Base-by-base conservation (phyloP, 2,797 vertebrate species). In the Tapirus indicus region DNA sequence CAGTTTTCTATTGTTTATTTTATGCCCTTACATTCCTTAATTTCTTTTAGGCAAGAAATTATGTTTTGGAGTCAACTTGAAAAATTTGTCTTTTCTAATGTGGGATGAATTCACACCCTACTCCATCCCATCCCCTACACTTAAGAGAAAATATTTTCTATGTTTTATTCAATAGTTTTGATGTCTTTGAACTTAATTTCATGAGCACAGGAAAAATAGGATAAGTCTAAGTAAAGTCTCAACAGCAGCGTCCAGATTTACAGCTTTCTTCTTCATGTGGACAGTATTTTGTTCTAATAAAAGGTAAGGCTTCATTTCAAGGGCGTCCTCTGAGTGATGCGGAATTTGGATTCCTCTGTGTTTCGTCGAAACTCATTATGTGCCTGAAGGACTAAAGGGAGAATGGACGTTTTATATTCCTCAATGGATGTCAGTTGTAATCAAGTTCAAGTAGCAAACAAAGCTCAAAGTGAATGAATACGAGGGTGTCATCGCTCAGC, bases 351-450 rank as follows among this genome's bases (percentile, higher is more conserved):
- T 94, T 96, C 56, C 58, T 64, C 62, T 91, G 64, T 66, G 25
- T 89, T 98, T 96, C 64, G 23, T 68, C 94, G 35, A 92, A 97
- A 92, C 32, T 82, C 88, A 93, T 93, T 93, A 66, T 87, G 80
- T 94, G 38, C 86, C 90, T 92, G 60, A 97, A 77, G 94, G 80
- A 80, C 77, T 90, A 64, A 90, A 44, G 64, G 88, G 85, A 95
- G 82, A 20, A 14, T 94, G 90, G 20, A 72, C 96, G 95, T 71
- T 62, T 95, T 92, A 64, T 86, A 49, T 95, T 88, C 44, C 47
- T 95, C 92, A 95, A 0, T 91, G 94, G 82, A 94, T 96, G 94
- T 97, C 83, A 25, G 69, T 89, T 94, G 14, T 95, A 96, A 97
- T 97, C 69, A 92, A 85, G 35, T 95, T 97, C 74, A 97, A 94